These are phyloP conservation scores for Carduelis carduelis DNA, from an alignment of 2,797 vertebrate species.

Conservation along the genomic window DNA sequence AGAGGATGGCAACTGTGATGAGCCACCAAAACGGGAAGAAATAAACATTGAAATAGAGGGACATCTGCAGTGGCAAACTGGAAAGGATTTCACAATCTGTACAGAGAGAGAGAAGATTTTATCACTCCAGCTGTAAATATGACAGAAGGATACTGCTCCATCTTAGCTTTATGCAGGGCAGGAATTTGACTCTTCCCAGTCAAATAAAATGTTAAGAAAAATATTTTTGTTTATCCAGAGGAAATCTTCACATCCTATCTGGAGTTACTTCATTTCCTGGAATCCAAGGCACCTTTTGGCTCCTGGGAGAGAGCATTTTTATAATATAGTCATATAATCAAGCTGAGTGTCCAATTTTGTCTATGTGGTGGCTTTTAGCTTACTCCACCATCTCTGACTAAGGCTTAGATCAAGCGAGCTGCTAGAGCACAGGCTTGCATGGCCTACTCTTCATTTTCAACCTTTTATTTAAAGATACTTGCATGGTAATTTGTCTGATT, in stretches of 20 bases:
- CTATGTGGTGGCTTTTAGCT: not conserved
- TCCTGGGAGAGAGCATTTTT: not conserved
- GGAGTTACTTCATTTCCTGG: not conserved
- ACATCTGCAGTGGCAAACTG: constrained; percentile 92
- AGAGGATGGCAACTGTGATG: constrained; percentile 83
- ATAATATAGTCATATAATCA: not conserved
- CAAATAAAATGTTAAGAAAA: not conserved
- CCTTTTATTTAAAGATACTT: not conserved
- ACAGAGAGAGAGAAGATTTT: not conserved
- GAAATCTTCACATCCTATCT: not conserved
- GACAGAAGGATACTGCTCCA: not conserved
- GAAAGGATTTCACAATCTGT: constrained; percentile 85
- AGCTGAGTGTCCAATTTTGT: not conserved
- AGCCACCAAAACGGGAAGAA: constrained; percentile 97
- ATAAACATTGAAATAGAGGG: constrained; percentile 92
- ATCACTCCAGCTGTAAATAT: not conserved
- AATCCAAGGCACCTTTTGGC: not conserved
- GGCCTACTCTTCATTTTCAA: not conserved
- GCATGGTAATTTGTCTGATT: not conserved
- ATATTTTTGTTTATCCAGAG: not conserved
- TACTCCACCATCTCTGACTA: not conserved
- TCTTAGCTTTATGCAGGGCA: not conserved
- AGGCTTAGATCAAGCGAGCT: not conserved
- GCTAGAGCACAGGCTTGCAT: not conserved
- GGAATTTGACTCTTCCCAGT: not conserved